Base-by-base conservation (phyloP, 2,888 invertebrate genomes). In the Cecidostiba fungosa region DNA sequence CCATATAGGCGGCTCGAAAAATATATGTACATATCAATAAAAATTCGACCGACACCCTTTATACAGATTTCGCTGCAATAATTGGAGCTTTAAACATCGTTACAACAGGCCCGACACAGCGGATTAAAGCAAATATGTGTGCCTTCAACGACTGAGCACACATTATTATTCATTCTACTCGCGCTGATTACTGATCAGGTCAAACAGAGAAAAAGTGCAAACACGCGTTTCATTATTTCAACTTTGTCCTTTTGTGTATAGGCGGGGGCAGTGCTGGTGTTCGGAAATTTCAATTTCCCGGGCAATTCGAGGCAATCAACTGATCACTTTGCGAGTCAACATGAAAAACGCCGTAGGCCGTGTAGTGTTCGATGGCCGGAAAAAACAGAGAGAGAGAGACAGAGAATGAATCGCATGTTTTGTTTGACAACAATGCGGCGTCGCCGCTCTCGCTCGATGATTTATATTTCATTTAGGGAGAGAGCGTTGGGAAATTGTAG, bases 21-120 rank as follows among this genome's bases (percentile, higher is more conserved):
- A 62, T 23, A 54, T 54, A 39, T 39, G 8, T 39, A 43, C 43
- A 32, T 32, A 59, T 59, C 14, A 26, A 66, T 66, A 29, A 66
- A 66, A 26, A 26, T 29, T 23, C 66, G 62, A 26, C 1, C 26
- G 12, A 0, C 10, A 23, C 1, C 8, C 0, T 29, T 66, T 14
- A 3, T 23, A 29, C 66, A 29, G 29, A 14, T 66, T 66, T 66
- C 29, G 26, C 23, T n/a, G 23, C 66, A 26, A 26, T 26, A 66
- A 66, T 29, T 66, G 66, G 12, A 66, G 29, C 66, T 2, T 66
- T 29, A 66, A 66, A 66, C 66, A 66, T 66, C 66, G 66, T 66
- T 29, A 66, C 66, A 43, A 10, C 16, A 62, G 62, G n/a, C n/a
- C 23, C 3, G 62, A 23, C 23, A 26, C 62, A 29, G 66, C 66